Conservation (phyloP, 2,113 vertebrate genomes). For the Nannospalax galili region DNA sequence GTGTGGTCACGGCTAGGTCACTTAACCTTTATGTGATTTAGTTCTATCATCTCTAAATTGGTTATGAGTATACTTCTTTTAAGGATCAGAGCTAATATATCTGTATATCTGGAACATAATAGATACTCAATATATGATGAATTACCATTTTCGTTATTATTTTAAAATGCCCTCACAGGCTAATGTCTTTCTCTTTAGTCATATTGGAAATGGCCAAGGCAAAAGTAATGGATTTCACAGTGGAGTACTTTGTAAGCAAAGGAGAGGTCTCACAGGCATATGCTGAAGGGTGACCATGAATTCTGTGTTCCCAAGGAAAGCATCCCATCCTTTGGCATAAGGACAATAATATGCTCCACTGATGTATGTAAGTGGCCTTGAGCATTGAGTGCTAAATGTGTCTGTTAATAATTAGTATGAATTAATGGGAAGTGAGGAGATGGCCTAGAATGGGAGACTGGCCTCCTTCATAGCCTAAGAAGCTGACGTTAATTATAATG, state of each 20-base stretch:
- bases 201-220: slow-evolving; percentile 24
- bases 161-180: slow-evolving; percentile 27
- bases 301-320: slow-evolving; percentile 44
- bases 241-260: background rate
- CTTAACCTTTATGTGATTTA: slow-evolving; percentile 65
- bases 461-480: slow-evolving; percentile 25
- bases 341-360: slow-evolving; percentile 61
- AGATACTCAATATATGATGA: slow-evolving; percentile 25
- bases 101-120: slow-evolving; percentile 33
- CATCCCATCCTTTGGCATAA: slow-evolving; percentile 1
- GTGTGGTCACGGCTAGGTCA: background rate
- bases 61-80: slow-evolving; percentile 25
- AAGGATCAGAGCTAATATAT: slow-evolving; percentile 42
- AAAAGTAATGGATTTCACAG: slow-evolving; percentile 38
- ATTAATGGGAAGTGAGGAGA: slow-evolving; percentile 37
- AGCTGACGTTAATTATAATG: slow-evolving; percentile 35
- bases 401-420: slow-evolving; percentile 68
- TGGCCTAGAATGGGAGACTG: slow-evolving; percentile 30
- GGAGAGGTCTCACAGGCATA: background rate
- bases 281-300: slow-evolving; percentile 11
- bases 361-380: slow-evolving; percentile 37
- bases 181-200: slow-evolving; percentile 48
- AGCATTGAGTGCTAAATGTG: slow-evolving; percentile 35
- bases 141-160: slow-evolving; percentile 50
- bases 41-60: slow-evolving; percentile 43